These are phyloP conservation scores for Callosobruchus maculatus DNA, from an alignment of 2,888 invertebrate species.

Conservation along the genomic window DNA sequence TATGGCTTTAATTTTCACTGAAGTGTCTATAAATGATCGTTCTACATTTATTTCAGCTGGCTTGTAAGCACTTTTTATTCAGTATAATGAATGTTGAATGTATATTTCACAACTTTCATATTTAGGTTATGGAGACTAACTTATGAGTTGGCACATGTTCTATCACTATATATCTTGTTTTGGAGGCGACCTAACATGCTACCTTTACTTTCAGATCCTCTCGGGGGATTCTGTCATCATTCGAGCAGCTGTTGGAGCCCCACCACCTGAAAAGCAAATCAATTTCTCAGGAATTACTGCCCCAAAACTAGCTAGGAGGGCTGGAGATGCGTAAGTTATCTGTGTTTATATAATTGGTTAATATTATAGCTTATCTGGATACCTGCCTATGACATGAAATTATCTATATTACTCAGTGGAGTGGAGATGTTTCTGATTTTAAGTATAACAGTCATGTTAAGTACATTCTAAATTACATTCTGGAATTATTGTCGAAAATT, in stretches of 20 bases:
- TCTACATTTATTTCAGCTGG: not conserved
- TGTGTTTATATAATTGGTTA: not conserved
- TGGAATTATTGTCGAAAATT: too few relatives aligned
- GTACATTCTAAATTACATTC: too few relatives aligned
- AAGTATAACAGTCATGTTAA: too few relatives aligned
- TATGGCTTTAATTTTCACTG: constrained; percentile 8
- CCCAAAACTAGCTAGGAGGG: constrained; percentile 81
- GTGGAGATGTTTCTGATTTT: too few relatives aligned
- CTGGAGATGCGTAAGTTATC: constrained; percentile 50
- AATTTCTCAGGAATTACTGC: constrained; percentile 88
- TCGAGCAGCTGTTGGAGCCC: constrained; percentile 82
- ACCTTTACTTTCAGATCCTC: constrained; percentile 65
- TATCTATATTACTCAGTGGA: too few relatives aligned
- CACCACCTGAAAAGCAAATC: constrained; percentile 88
- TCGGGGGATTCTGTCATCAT: constrained; percentile 96
- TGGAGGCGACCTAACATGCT: constrained; percentile 7
- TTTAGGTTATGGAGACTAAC: constrained; percentile 17
- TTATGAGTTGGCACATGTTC: constrained; percentile 35
- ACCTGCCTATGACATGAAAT: too few relatives aligned
- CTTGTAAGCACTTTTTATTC: not conserved
- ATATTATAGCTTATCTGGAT: not conserved
- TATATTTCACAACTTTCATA: constrained; percentile 3
- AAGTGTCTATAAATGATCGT: not conserved
- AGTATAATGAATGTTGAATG: not conserved
- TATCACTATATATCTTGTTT: constrained; percentile 14